Percentiles rank a stretch among this genome's conserved stretches.
These are phyloP conservation scores for Patella depressa DNA, from an alignment of 2,888 invertebrate species.

Conservation along the genomic window DNA sequence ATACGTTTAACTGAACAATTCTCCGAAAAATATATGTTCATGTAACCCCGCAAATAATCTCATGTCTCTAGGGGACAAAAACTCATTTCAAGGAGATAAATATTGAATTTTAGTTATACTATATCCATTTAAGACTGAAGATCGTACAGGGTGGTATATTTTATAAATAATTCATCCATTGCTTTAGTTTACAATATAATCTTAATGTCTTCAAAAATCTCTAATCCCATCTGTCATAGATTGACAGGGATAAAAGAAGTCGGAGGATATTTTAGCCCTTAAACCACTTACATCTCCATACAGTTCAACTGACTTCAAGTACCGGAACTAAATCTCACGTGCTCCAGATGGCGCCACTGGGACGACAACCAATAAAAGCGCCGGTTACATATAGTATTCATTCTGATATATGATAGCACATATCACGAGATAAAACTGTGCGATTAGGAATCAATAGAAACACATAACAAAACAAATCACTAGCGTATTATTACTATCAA, in stretches of 20 bases:
- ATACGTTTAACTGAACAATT: too few species aligned
- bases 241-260: not conserved
- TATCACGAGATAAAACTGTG: too few species aligned
- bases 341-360: not conserved
- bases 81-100: too few species aligned
- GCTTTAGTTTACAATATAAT: not conserved
- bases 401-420: not conserved
- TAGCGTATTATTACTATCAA: too few species aligned
- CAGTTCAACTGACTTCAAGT: not conserved
- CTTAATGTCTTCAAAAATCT: not conserved
- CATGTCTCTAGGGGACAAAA: too few species aligned
- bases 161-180: not conserved
- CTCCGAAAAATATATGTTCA: too few species aligned
- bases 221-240: slow-evolving; percentile 8
- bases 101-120: too few species aligned
- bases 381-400: not conserved
- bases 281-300: not conserved
- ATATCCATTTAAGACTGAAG: too few species aligned
- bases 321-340: slow-evolving; percentile 7
- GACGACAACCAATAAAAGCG: slow-evolving; percentile 3
- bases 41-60: too few species aligned
- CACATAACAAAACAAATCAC: too few species aligned
- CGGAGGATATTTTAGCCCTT: not conserved
- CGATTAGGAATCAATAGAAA: too few species aligned
- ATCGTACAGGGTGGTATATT: slow-evolving; percentile 6